Evolutionary conservation across 2,797 vertebrate genomes (phyloP).

Genomic region (Peromyscus melanophrys): DNA sequence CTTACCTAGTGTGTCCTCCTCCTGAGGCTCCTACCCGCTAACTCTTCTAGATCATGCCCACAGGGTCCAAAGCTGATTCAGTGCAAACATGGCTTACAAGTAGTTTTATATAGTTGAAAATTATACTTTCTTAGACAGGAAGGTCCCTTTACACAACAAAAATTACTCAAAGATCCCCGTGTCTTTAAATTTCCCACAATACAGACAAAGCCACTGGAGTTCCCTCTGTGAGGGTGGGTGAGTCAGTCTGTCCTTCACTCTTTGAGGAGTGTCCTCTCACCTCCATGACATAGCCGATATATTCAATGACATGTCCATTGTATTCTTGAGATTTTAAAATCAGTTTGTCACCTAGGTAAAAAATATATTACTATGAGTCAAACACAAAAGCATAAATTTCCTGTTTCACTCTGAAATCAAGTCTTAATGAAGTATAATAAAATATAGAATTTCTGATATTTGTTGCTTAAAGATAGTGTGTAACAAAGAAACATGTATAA

Average conservation of each 20-base stretch:
- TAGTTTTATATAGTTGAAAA: background rate
- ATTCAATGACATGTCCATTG: constrained; percentile 90
- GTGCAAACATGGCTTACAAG: background rate
- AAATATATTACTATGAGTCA: constrained; percentile 33
- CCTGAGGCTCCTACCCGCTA: too few relatives aligned
- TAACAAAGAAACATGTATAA: background rate
- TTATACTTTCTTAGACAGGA: background rate
- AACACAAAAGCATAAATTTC: background rate
- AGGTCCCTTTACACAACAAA: background rate
- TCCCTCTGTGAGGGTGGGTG: background rate
- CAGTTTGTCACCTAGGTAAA: constrained; percentile 93
- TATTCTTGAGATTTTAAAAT: constrained; percentile 91
- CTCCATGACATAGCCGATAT: constrained; percentile 91
- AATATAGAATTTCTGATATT: background rate
- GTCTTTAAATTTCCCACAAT: background rate
- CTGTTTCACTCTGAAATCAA: background rate
- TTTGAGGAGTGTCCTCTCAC: constrained; percentile 86
- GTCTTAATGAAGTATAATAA: background rate
- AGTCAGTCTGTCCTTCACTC: background rate
- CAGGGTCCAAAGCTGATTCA: background rate
- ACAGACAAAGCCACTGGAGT: background rate
- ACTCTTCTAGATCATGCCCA: background rate
- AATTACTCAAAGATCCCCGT: background rate
- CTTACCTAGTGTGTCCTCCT: background rate
- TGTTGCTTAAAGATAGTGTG: fast-evolving